These are phyloP conservation scores for Zoanthus sansibaricus DNA, from an alignment of 92 coral and sea anemone species.

Conservation along the genomic window DNA sequence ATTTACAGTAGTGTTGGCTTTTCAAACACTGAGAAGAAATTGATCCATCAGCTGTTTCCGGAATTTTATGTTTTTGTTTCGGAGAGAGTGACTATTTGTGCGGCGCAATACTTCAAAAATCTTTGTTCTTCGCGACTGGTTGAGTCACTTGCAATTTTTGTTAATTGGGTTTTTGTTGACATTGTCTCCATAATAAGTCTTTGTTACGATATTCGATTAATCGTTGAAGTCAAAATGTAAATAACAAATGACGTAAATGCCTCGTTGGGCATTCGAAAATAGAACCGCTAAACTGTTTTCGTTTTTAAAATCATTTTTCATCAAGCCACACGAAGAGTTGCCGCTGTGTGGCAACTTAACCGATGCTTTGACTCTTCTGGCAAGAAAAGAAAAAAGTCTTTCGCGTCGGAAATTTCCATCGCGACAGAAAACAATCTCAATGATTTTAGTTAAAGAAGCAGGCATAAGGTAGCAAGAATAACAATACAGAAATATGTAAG, in stretches of 20 bases:
- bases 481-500: neutral
- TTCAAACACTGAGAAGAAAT: too few relatives aligned
- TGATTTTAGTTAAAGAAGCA: neutral
- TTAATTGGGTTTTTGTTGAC: conserved; percentile 35
- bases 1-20: too few relatives aligned
- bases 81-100: too few relatives aligned
- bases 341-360: neutral
- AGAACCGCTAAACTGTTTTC: neutral
- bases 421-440: neutral
- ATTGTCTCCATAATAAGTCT: conserved; percentile 7
- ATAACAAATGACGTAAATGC: conserved; percentile 33
- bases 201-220: conserved; percentile 7
- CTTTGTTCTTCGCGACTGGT: neutral
- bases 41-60: too few relatives aligned
- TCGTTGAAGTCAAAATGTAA: neutral
- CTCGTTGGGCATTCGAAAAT: conserved; percentile 8
- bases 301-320: neutral
- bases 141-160: neutral
- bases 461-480: neutral
- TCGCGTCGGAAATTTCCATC: neutral
- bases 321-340: neutral
- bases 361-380: neutral
- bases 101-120: neutral
- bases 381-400: neutral
- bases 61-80: too few relatives aligned